Evolutionary conservation across 2,797 vertebrate species (phyloP).

Genomic region (Etheostoma perlongum): DNA sequence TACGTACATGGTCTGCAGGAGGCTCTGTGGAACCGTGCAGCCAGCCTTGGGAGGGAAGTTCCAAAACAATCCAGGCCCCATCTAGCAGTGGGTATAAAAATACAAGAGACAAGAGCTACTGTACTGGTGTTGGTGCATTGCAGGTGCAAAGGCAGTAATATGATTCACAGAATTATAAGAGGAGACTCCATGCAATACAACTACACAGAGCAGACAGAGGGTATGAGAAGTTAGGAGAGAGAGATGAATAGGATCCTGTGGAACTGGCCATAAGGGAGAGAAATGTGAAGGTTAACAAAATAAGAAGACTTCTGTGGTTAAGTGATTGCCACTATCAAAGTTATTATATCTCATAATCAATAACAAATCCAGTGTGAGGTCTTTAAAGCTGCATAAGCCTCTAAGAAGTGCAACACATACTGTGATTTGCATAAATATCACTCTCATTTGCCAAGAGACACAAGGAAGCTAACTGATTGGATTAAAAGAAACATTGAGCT

Average conservation of each 20-base stretch:
- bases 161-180: constrained; percentile 43
- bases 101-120: constrained; percentile 73
- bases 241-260: constrained; percentile 16
- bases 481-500: constrained; percentile 32
- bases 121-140: constrained; percentile 67
- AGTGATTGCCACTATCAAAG: background rate
- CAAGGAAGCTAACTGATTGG: background rate
- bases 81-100: constrained; percentile 81
- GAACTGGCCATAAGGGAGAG: constrained; percentile 7
- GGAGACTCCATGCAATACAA: constrained; percentile 61
- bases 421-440: constrained; percentile 14
- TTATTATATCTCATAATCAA: constrained; percentile 9
- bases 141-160: constrained; percentile 64
- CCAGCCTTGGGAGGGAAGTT: constrained; percentile 84
- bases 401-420: background rate
- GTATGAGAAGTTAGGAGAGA: constrained; percentile 9
- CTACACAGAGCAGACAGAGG: constrained; percentile 44
- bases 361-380: background rate
- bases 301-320: background rate
- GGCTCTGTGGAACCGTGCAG: constrained; percentile 84
- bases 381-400: background rate
- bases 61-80: constrained; percentile 87
- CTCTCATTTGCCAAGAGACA: constrained; percentile 5
- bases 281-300: constrained; percentile 41
- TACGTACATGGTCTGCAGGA: constrained; percentile 87